Evolutionary conservation across 1,140 invertebrate species (phyloP).

Genomic region (Drosophila lacertosa): DNA sequence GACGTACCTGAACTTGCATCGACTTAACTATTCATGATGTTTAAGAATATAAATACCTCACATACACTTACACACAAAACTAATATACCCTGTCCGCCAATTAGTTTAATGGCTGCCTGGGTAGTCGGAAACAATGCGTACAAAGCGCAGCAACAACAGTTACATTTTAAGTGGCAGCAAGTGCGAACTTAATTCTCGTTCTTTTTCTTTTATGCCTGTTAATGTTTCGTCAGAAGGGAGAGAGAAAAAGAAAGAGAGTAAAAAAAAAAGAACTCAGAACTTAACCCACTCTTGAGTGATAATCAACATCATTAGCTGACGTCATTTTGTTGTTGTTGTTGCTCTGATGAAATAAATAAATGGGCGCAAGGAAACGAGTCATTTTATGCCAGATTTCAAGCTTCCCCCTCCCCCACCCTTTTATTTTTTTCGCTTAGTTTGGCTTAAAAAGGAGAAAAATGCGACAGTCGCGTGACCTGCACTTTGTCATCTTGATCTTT

Average conservation of each 20-base stretch:
- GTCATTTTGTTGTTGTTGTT: neutral
- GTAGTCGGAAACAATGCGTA: too few relatives aligned
- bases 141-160: neutral
- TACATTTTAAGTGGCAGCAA: conserved; percentile 8
- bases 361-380: conserved; percentile 30
- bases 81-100: too few relatives aligned
- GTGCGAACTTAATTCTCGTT: neutral
- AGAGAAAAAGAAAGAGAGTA: too few relatives aligned
- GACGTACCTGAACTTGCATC: too few relatives aligned
- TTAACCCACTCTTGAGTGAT: conserved; percentile 17
- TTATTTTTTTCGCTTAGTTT: neutral
- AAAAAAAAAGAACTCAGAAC: neutral
- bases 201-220: too few relatives aligned
- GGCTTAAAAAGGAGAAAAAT: conserved; percentile 42
- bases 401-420: too few relatives aligned
- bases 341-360: conserved; percentile 10
- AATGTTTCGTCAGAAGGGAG: neutral
- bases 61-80: too few relatives aligned
- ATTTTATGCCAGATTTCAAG: conserved; percentile 45
- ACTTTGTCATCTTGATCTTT: conserved; percentile 74
- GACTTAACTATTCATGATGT: too few relatives aligned
- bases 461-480: conserved; percentile 58
- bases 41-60: too few relatives aligned
- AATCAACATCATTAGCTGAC: conserved; percentile 14
- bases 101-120: too few relatives aligned